Conservation (phyloP, 1,140 invertebrate species). For the Apis mellifera region Amel_HAv3.1 CM009941.2:10418501-10419000, state of each 20-base stretch:
- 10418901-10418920: background rate
- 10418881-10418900: slow-evolving; percentile 21
- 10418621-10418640: slow-evolving; percentile 82
- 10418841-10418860: slow-evolving; percentile 19
- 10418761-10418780: slow-evolving; percentile 87
- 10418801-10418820: slow-evolving; percentile 85
- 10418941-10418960: background rate
- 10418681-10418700: background rate
- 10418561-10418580: slow-evolving; percentile 88
- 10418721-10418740: slow-evolving; percentile 86
- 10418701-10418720: slow-evolving; percentile 52
- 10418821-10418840: slow-evolving; percentile 87
- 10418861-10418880: slow-evolving; percentile 3
- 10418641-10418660: background rate
- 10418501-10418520: slow-evolving; percentile 43
- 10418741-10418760: slow-evolving; percentile 88
- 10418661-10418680: background rate
- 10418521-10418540: slow-evolving; percentile 84
- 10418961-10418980: background rate
- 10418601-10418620: slow-evolving; percentile 79
- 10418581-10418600: slow-evolving; percentile 85
- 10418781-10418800: slow-evolving; percentile 85
- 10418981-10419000: background rate
- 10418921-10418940: background rate
- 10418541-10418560: slow-evolving; percentile 86